A percentile compares a stretch with the other conserved stretches of the same genome.
phyloP scores from a whole-genome alignment of 2,797 vertebrate species.

The Chlorospingus semifuscus region DNA sequence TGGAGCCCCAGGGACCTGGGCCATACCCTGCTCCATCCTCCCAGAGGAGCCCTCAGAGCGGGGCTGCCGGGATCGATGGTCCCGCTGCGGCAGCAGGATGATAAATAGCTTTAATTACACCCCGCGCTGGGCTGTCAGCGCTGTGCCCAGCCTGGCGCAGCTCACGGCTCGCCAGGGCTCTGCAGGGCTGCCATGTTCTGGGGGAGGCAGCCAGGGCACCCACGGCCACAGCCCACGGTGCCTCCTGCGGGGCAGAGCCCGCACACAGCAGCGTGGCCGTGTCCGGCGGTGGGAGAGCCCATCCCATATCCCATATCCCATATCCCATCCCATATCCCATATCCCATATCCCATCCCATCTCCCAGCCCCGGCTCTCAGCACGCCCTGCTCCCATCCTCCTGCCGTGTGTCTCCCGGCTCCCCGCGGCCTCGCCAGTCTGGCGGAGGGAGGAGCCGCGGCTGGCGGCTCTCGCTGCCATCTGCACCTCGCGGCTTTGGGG shows the following conservation, averaged over 20 bases:
- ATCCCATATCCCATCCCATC: not conserved
- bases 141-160: not conserved
- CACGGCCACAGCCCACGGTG: fast-evolving
- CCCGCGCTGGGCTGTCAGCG: not conserved
- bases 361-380: not conserved
- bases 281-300: fast-evolving
- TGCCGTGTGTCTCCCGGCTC: not conserved
- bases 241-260: not conserved
- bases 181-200: not conserved
- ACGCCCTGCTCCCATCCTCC: not conserved
- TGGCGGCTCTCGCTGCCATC: constrained; percentile 46
- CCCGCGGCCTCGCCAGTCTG: constrained; percentile 20
- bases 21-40: not conserved
- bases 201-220: not conserved
- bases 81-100: not conserved
- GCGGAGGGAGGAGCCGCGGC: constrained; percentile 46
- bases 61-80: not conserved
- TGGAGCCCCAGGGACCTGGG: not conserved
- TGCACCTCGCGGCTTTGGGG: constrained; percentile 44
- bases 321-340: fast-evolving
- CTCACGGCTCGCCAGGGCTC: not conserved
- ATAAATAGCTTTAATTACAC: constrained; percentile 52
- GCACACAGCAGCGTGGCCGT: fast-evolving
- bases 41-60: constrained; percentile 27
- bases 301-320: not conserved